phyloP scores from a whole-genome alignment of 2,797 vertebrate genomes.

The Gadopsis marmoratus region DNA sequence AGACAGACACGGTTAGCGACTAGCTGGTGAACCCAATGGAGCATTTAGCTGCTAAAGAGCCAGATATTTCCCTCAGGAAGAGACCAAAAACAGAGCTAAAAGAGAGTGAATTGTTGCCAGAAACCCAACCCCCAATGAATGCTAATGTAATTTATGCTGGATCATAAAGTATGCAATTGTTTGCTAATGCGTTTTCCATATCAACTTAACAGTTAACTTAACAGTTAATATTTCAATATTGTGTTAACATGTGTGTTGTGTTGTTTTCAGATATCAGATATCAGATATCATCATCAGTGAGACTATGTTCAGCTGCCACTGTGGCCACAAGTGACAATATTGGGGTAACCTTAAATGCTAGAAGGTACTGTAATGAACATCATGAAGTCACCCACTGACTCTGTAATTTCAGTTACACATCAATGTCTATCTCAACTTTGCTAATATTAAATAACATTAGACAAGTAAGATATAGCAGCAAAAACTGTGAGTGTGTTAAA shows the following conservation, averaged over 20 bases:
- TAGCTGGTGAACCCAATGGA: background rate
- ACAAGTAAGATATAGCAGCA: no score
- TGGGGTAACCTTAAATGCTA: no score
- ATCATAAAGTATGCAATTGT: background rate
- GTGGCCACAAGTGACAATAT: background rate
- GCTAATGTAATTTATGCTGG: background rate
- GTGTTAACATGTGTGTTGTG: background rate
- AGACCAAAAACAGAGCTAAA: background rate
- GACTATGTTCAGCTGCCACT: background rate
- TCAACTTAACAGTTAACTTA: background rate
- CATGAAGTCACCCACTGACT: background rate
- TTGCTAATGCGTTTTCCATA: background rate
- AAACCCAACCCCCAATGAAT: background rate
- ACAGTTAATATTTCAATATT: background rate
- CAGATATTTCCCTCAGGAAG: background rate
- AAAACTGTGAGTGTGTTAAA: background rate
- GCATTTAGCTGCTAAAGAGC: background rate
- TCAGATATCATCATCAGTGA: no score
- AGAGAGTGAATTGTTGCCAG: background rate
- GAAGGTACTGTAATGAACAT: background rate
- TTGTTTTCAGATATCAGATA: background rate
- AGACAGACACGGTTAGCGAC: background rate
- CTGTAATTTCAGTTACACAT: background rate
- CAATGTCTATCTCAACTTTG: background rate
- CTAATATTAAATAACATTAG: background rate